Conservation (phyloP, 2,113 vertebrate species). For the Antechinus stuartii region DNA sequence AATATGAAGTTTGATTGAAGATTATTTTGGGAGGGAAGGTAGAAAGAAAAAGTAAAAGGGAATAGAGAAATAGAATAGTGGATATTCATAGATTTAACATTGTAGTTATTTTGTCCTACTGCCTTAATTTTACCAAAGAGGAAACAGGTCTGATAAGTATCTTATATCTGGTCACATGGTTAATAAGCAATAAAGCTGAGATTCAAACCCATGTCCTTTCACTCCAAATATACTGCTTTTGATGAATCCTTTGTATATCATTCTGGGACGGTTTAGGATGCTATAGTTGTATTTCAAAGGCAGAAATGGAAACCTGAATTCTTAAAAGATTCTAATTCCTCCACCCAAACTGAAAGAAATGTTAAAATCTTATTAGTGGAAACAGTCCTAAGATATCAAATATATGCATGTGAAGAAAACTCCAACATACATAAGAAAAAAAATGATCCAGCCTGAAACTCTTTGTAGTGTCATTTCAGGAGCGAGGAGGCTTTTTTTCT, state of each 20-base stretch:
- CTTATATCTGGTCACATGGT: neutral
- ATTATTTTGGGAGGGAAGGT: too few species aligned
- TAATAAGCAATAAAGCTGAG: neutral
- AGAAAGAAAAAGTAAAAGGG: too few species aligned
- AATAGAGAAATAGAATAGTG: too few species aligned
- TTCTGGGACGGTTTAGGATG: neutral
- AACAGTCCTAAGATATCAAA: neutral
- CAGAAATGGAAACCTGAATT: neutral
- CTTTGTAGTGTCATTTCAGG: neutral
- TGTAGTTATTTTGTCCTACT: neutral
- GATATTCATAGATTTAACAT: neutral
- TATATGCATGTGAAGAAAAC: neutral
- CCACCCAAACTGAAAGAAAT: neutral
- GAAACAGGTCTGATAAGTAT: neutral
- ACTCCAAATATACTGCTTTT: neutral
- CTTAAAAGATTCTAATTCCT: neutral
- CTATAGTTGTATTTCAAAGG: neutral
- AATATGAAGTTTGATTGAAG: too few species aligned
- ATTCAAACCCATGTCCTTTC: neutral
- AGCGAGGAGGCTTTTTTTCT: neutral
- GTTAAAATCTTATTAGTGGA: neutral
- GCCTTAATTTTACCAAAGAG: neutral
- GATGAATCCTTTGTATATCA: neutral
- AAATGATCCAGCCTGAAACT: fast-evolving
- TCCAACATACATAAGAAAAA: neutral